Percentiles rank a stretch among this genome's conserved stretches.
Evolutionary conservation across 2,113 vertebrate species (phyloP).

Genomic region (Pitta sordida): DNA sequence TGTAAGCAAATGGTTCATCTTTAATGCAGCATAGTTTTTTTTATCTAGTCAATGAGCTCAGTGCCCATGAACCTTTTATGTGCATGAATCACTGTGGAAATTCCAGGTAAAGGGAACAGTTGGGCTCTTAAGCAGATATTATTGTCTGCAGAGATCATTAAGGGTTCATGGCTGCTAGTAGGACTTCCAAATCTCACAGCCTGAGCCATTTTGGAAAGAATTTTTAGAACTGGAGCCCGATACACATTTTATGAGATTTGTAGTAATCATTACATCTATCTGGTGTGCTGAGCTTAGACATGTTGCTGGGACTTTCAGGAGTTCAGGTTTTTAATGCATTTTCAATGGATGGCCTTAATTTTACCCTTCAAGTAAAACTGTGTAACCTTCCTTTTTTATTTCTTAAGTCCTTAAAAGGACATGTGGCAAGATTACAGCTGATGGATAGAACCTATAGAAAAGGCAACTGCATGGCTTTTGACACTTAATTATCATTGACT

Average conservation of each 20-base stretch:
- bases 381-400: not conserved
- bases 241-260: not conserved
- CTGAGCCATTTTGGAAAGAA: not conserved
- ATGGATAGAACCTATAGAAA: accelerated
- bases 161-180: not conserved
- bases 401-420: not conserved
- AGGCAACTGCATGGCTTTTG: not conserved
- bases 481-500: not conserved
- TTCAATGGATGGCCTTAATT: not conserved
- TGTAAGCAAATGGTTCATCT: not conserved
- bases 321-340: not conserved
- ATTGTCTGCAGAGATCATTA: not conserved
- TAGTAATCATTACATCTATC: not conserved
- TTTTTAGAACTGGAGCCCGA: not conserved
- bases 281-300: not conserved
- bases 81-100: not conserved
- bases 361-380: not conserved
- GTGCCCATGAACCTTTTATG: not conserved
- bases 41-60: not conserved
- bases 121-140: not conserved
- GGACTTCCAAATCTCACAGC: not conserved
- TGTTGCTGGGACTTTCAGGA: not conserved
- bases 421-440: accelerated
- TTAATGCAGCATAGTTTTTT: not conserved
- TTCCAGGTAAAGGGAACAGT: not conserved